phyloP scores from a whole-genome alignment of 2,113 vertebrate genomes.

The Vicugna pacos region DNA sequence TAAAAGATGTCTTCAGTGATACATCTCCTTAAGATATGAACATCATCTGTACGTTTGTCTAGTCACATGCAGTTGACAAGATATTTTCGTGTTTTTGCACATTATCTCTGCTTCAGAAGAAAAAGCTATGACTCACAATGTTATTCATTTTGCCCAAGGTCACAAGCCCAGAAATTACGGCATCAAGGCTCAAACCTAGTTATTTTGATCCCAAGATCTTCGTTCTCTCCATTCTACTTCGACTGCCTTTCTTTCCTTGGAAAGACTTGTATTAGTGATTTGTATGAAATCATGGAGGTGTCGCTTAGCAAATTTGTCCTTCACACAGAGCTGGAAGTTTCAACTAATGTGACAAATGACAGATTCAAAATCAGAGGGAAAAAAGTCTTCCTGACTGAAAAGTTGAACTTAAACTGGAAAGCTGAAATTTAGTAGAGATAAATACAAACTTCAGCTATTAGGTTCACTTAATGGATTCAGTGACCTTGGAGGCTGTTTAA shows the following conservation, averaged over 20 bases:
- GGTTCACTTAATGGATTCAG: background rate
- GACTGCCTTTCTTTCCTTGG: background rate
- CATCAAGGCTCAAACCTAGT: constrained; percentile 4
- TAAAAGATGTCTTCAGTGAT: background rate
- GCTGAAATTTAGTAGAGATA: background rate
- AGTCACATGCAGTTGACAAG: background rate
- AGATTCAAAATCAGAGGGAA: background rate
- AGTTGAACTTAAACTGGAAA: background rate
- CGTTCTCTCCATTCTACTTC: background rate
- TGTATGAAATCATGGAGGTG: background rate
- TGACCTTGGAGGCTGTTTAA: background rate
- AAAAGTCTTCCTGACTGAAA: background rate
- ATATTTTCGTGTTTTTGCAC: constrained; percentile 36
- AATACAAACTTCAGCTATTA: background rate
- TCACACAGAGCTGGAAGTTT: background rate
- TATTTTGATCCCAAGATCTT: constrained; percentile 40
- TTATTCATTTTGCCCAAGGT: constrained; percentile 18
- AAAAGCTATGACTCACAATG: background rate
- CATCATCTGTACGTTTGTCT: background rate
- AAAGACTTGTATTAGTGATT: constrained; percentile 1
- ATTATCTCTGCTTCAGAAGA: background rate
- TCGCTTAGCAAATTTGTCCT: constrained; percentile 21
- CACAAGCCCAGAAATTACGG: constrained; percentile 3
- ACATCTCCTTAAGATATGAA: background rate
- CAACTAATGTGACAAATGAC: background rate